Evolutionary conservation across 2,113 vertebrate genomes (phyloP), one percentile per base, ranked within the genome.

Genomic region (Melanocharis versteri): DNA sequence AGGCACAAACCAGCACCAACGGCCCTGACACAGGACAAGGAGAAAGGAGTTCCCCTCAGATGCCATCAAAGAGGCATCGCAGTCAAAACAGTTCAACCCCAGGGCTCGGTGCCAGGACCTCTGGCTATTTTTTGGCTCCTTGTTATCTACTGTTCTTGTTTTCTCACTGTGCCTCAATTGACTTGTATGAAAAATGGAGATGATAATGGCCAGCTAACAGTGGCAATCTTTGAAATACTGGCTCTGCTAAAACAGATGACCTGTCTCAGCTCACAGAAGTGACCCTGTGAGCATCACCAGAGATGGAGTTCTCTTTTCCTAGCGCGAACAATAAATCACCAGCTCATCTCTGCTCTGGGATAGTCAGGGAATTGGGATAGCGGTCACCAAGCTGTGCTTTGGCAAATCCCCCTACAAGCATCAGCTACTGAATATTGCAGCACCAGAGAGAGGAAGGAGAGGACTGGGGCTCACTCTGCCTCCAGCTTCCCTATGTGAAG

Each of bases 211-310:
- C 93, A 76, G 44, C 93, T 82, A 92, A 91, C 27, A 13, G 87
- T 30, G 69, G 84, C 81, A 72, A 69, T 62, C 75, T 72, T 35
- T 93, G 87, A 93, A 89, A 90, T 78, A 94, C 83, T 56, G 78
- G 83, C 76, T 76, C 76, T 81, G 89, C 58, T 79, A 33, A 53
- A 89, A 53, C 85, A 91, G 93, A 89, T 82, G 87, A 95, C 90
- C 86, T 73, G 76, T n/a, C 91, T 87, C 87, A 65, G 64, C 92
- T 89, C 27, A 71, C 72, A 94, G 76, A 62, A 77, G 61, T 0
- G 2, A 83, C 75, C 72, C 89, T 47, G 54, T 24, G 27, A 79
- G 40, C 68, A 26, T 27, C 60, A 61, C 78, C 89, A 64, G 51
- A 64, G 80, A 73, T 64, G 0, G 9, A 26, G 40, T 30, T 66